phyloP scores from a whole-genome alignment of 1,140 invertebrate species.

The Periplaneta americana region DNA sequence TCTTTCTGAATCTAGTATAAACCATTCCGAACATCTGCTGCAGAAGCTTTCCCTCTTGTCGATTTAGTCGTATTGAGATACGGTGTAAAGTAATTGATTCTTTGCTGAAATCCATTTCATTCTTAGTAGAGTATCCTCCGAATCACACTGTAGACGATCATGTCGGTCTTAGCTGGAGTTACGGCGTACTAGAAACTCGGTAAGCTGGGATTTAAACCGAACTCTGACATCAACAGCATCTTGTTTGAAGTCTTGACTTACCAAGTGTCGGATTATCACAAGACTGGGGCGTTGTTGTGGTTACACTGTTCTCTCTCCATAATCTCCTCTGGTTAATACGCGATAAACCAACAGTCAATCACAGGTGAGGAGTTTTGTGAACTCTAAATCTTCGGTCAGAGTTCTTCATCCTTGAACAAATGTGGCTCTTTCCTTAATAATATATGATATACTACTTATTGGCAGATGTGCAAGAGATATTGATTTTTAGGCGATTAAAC shows the following conservation, averaged over 20 bases:
- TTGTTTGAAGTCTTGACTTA: not conserved
- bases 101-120: too few species aligned
- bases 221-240: not conserved
- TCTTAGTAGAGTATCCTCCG: not conserved
- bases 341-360: not conserved
- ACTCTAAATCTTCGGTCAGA: not conserved
- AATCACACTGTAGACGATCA: not conserved
- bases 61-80: too few species aligned
- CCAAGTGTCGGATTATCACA: not conserved
- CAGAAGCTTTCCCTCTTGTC: too few species aligned
- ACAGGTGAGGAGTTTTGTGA: not conserved
- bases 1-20: too few species aligned
- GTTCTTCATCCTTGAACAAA: too few species aligned
- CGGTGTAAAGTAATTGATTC: too few species aligned
- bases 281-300: not conserved
- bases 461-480: too few species aligned
- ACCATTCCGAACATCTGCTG: too few species aligned
- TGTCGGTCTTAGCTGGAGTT: not conserved
- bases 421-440: too few species aligned
- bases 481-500: too few species aligned
- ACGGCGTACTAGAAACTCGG: not conserved
- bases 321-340: not conserved
- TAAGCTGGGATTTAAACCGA: not conserved
- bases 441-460: too few species aligned
- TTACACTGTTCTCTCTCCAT: not conserved